Evolutionary conservation across 2,113 vertebrate species (phyloP).

Genomic region (Suricata suricatta): DNA sequence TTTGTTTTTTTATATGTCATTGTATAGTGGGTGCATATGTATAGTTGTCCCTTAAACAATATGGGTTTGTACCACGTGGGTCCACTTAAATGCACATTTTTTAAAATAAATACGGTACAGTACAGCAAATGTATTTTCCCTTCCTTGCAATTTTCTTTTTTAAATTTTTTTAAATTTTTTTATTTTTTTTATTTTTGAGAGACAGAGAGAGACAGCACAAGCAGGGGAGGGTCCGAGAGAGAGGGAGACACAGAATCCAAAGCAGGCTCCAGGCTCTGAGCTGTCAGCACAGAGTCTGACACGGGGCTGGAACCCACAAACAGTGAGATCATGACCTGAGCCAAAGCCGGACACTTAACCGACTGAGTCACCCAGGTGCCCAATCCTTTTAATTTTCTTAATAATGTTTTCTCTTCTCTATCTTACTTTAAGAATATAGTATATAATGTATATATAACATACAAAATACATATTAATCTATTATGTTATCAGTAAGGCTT

Average conservation of each 20-base stretch:
- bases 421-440: neutral
- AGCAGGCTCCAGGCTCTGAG: no score
- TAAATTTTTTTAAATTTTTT: no score
- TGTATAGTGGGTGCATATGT: rapidly evolving
- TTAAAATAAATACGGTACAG: neutral
- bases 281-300: no score
- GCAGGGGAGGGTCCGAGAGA: no score
- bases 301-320: no score
- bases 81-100: neutral
- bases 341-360: no score
- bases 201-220: no score
- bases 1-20: neutral
- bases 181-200: no score
- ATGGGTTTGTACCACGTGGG: neutral
- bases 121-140: neutral
- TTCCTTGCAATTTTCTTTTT: neutral
- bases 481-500: no score
- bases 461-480: neutral
- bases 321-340: no score
- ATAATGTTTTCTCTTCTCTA: neutral
- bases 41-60: neutral
- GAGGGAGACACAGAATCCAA: no score
- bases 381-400: neutral
- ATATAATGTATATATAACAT: neutral
- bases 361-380: no score